Evolutionary conservation across 2,113 vertebrate species (phyloP).

Genomic region (Cheirogaleus medius): DNA sequence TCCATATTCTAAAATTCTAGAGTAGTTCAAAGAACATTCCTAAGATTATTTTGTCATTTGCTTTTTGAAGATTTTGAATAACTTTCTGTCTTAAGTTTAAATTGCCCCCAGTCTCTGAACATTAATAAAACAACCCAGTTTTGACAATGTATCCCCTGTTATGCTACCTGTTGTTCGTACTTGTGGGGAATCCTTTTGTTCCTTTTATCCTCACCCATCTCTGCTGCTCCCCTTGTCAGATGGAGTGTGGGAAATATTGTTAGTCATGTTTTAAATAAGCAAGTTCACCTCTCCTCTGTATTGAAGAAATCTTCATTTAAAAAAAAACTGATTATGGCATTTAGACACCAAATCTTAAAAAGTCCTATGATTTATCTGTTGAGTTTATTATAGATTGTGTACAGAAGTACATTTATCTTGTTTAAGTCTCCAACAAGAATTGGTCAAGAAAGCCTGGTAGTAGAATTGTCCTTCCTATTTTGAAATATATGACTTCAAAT

Average conservation of each 20-base stretch:
- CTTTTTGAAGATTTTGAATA: background rate
- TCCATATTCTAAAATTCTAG: background rate
- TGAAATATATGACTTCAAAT: conserved; percentile 17
- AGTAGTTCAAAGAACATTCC: background rate
- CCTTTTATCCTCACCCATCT: background rate
- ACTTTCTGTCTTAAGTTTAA: background rate
- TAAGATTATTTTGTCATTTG: background rate
- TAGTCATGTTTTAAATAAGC: conserved; percentile 6
- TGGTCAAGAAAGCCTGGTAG: background rate
- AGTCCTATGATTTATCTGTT: background rate
- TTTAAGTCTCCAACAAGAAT: background rate
- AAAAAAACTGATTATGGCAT: background rate
- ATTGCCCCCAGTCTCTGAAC: background rate
- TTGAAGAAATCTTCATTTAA: background rate
- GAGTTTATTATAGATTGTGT: background rate
- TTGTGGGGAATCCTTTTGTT: background rate
- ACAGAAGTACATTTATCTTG: background rate
- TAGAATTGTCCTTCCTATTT: conserved; percentile 4
- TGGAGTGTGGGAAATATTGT: background rate
- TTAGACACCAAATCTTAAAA: background rate
- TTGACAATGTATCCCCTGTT: background rate
- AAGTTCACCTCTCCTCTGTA: background rate
- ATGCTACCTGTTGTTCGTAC: background rate
- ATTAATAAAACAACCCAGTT: background rate
- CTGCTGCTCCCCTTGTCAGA: background rate